A percentile compares a stretch with the other conserved stretches of the same genome.
These are phyloP conservation scores for Dyspetes luteomarginatus DNA, from an alignment of 2,888 invertebrate species.

Conservation along the genomic window DNA sequence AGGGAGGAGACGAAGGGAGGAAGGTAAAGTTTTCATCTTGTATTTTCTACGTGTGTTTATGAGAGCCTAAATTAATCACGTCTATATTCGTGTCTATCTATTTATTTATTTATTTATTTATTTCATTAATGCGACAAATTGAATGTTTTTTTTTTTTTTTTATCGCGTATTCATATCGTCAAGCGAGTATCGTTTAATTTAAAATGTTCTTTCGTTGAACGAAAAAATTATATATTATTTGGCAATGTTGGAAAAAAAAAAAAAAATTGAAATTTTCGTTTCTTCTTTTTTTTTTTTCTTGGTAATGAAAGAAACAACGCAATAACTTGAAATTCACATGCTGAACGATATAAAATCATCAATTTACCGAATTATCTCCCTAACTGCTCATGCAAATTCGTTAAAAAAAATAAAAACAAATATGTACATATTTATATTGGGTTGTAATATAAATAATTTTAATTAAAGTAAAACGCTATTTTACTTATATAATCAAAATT, in stretches of 20 bases:
- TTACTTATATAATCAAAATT: too few relatives aligned
- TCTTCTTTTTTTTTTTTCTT: slow-evolving; percentile 6
- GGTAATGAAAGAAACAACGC: slow-evolving; percentile 65
- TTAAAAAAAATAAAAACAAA: too few relatives aligned
- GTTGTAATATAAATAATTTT: too few relatives aligned
- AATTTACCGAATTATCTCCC: slow-evolving; percentile 48
- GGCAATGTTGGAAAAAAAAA: too few relatives aligned
- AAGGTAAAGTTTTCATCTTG: slow-evolving; percentile 23
- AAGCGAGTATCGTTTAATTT: neutral
- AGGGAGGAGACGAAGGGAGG: too few relatives aligned
- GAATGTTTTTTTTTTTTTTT: neutral
- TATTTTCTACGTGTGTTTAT: slow-evolving; percentile 49
- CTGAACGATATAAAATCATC: slow-evolving; percentile 58
- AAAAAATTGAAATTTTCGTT: neutral
- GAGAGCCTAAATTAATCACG: slow-evolving; percentile 49
- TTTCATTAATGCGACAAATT: neutral
- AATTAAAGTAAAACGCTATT: too few relatives aligned
- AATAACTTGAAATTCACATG: slow-evolving; percentile 60
- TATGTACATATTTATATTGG: slow-evolving; percentile 10
- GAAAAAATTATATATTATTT: too few relatives aligned
- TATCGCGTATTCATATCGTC: neutral
- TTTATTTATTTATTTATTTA: slow-evolving; percentile 19
- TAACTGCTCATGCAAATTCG: slow-evolving; percentile 63
- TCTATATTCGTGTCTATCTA: slow-evolving; percentile 48
- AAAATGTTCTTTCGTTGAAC: too few relatives aligned